phyloP scores from a whole-genome alignment of 2,113 vertebrate species.

The Pelvicachromis taeniatus region DNA sequence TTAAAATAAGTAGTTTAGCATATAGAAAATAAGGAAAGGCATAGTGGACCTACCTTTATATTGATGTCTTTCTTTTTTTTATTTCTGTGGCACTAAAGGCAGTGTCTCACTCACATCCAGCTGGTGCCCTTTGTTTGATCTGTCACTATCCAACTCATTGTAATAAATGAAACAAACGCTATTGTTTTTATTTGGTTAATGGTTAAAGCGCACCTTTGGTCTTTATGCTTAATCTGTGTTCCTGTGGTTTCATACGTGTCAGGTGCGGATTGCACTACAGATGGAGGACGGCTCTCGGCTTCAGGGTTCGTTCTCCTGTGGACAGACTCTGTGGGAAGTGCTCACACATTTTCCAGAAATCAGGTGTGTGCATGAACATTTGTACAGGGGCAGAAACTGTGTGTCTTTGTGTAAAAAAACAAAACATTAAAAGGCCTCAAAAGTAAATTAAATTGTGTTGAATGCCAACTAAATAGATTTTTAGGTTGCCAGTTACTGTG shows the following conservation, averaged over 20 bases:
- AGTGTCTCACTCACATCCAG: background rate
- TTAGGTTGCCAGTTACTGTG: background rate
- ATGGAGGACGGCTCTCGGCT: conserved; percentile 85
- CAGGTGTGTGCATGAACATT: conserved; percentile 73
- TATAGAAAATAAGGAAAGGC: background rate
- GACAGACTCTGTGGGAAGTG: conserved; percentile 88
- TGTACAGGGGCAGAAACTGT: background rate
- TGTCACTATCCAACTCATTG: background rate
- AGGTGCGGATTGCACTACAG: conserved; percentile 89
- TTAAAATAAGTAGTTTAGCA: too few relatives aligned
- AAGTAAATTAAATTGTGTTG: background rate
- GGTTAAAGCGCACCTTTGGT: background rate
- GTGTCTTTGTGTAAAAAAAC: background rate
- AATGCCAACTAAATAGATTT: background rate
- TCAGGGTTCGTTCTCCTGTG: conserved; percentile 81
- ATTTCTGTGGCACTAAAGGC: background rate
- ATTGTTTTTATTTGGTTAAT: background rate
- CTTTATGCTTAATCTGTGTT: background rate
- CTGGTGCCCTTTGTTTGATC: background rate
- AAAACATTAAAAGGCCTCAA: background rate
- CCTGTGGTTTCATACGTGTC: background rate
- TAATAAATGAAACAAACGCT: background rate
- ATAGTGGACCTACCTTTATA: background rate
- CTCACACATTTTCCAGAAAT: conserved; percentile 82
- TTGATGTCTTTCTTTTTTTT: background rate